Evolutionary conservation across 2,888 invertebrate genomes (phyloP), one percentile per base, ranked within the genome.

Genomic region (Oxyteleia sp.): DNA sequence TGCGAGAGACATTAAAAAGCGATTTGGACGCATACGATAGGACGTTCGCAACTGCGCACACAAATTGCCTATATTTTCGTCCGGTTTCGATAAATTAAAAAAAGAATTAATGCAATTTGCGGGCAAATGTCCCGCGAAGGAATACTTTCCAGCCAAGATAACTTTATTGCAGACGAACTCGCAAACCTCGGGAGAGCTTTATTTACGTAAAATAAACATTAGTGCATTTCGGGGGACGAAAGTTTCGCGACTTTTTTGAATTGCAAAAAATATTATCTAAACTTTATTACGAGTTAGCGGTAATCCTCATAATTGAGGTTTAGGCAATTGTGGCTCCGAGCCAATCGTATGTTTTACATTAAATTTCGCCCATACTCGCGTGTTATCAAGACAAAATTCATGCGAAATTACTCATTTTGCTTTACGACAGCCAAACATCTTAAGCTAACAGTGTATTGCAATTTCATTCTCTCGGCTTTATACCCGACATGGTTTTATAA

Each of bases 341-440:
- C 61, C 61, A 61, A 61, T 61, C 57, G 13, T 57, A 35, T 13
- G 59, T 26, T 63, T 47, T 47, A 47, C 32, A 32, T 47, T 38
- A 38, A 16, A 35, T 38, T 38, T 55, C 20, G 29, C 20, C 38
- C 32, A 55, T 23, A 55, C n/a, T 38, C 20, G 55, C 18, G 35
- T n/a, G 38, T 55, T 38, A 55, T 55, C 38, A 18, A 11, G 18
- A 13, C 29, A 38, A 32, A 32, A 38, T 38, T 55, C 38, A 38
- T 38, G 18, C n/a, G 11, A n/a, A 20, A 55, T 29, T 2, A 11
- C n/a, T n/a, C 20, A n/a, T 13, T 49, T 49, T 49, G 8, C 23
- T 45, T 45, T 15, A 45, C 32, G 1, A 8, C 5, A 7, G 8
- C 10, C 32, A 32, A 10, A 32, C 5, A 23, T 4, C 23, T 23